Conservation (phyloP, 2,797 vertebrate species). For the Naso thynnoides region DNA sequence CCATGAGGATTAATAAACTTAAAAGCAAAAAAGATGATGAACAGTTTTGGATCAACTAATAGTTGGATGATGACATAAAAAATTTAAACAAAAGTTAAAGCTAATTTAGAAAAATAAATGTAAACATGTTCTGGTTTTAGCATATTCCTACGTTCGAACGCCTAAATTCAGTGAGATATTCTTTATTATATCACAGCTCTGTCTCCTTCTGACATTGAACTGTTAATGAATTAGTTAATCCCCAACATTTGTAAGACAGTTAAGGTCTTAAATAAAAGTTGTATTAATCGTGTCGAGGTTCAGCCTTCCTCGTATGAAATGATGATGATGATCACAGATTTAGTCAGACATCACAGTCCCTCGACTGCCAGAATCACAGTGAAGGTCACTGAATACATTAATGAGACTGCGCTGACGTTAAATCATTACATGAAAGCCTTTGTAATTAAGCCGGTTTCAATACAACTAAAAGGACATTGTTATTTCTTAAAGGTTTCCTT, state of each 20-base stretch:
- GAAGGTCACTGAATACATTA: slow-evolving; percentile 70
- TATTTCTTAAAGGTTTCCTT: slow-evolving; percentile 33
- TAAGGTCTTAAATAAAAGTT: slow-evolving; percentile 35
- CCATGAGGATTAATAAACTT: not conserved
- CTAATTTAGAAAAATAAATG: not conserved
- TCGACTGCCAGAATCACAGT: slow-evolving; percentile 33
- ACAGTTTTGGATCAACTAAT: not conserved
- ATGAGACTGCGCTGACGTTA: slow-evolving; percentile 37
- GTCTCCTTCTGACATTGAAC: slow-evolving; percentile 13
- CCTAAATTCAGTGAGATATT: too few species aligned
- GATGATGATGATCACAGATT: slow-evolving; percentile 35
- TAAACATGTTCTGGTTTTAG: too few species aligned
- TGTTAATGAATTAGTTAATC: slow-evolving; percentile 5
- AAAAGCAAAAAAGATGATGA: not conserved
- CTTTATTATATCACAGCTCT: not conserved
- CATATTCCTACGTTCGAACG: not conserved
- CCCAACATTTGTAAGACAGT: slow-evolving; percentile 18
- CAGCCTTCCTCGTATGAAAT: slow-evolving; percentile 13
- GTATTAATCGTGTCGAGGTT: slow-evolving; percentile 20
- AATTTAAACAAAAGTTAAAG: not conserved
- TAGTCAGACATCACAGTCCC: slow-evolving; percentile 33
- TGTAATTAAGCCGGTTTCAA: slow-evolving; percentile 45
- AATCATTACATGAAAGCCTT: slow-evolving; percentile 46
- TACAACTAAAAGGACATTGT: slow-evolving; percentile 33
- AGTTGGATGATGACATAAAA: not conserved